Conservation (phyloP, 53 echinoderm and acorn worm genomes). For the Patiria pectinifera region DNA sequence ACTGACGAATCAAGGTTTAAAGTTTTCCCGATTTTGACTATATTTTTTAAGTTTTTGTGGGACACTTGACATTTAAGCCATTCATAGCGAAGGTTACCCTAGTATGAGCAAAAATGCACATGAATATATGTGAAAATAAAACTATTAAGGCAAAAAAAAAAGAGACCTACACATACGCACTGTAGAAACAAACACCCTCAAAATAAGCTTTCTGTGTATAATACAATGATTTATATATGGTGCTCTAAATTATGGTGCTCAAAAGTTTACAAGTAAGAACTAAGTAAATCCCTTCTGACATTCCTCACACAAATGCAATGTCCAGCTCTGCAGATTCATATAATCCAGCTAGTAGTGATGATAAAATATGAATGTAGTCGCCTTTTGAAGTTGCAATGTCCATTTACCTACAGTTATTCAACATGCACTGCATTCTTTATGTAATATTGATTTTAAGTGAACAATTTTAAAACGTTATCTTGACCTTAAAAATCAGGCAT, state of each 20-base stretch:
- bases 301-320: not conserved
- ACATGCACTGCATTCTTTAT: not conserved
- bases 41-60: too few species aligned
- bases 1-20: too few species aligned
- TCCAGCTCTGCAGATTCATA: too few species aligned
- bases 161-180: too few species aligned
- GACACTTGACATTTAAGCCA: too few species aligned
- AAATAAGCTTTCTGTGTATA: not conserved
- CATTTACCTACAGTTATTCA: not conserved
- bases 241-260: not conserved
- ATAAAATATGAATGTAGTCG: too few species aligned
- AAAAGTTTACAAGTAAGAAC: not conserved
- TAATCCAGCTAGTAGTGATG: too few species aligned
- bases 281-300: not conserved
- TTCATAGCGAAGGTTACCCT: too few species aligned
- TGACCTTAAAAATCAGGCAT: constrained; percentile 15
- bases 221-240: not conserved
- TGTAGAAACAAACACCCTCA: not conserved
- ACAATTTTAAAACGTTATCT: constrained; percentile 29
- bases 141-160: too few species aligned
- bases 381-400: not conserved
- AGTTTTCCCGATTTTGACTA: too few species aligned
- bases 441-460: not conserved
- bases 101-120: too few species aligned
- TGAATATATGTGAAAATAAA: too few species aligned